These are phyloP conservation scores for Equus quagga DNA, from an alignment of 2,113 vertebrate species.

Conservation along the genomic window DNA sequence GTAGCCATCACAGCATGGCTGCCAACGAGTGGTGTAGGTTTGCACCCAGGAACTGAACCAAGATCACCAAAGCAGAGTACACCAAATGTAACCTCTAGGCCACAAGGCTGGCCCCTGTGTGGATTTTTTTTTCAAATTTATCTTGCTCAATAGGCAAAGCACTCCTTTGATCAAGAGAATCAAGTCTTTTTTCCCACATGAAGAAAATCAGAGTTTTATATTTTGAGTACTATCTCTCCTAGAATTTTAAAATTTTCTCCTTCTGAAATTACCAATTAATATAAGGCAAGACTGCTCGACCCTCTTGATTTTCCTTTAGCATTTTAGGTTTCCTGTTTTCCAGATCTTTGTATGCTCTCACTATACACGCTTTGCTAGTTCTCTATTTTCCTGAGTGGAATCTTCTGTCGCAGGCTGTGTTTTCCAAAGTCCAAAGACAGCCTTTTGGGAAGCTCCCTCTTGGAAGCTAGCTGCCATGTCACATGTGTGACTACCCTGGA, in stretches of 20 bases:
- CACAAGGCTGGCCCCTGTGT: too few relatives aligned
- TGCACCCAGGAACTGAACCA: too few relatives aligned
- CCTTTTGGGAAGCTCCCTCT: background rate
- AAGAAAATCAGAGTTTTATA: background rate
- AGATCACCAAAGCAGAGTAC: too few relatives aligned
- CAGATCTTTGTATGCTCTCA: background rate
- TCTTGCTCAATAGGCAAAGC: background rate
- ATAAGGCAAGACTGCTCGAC: background rate
- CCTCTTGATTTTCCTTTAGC: background rate
- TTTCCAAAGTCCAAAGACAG: background rate
- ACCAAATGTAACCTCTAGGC: too few relatives aligned
- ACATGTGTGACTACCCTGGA: background rate
- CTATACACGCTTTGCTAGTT: background rate
- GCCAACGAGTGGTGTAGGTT: too few relatives aligned
- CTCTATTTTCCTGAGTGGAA: background rate
- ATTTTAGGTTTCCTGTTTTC: background rate
- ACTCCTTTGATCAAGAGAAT: background rate
- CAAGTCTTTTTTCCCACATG: background rate
- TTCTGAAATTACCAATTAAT: background rate
- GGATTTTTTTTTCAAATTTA: background rate
- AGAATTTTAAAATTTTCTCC: background rate
- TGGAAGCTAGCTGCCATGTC: background rate
- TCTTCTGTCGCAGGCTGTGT: background rate
- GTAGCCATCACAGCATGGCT: too few relatives aligned
- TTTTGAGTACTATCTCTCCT: background rate